Conservation (phyloP, 2,113 vertebrate species). For the Microcebus murinus region DNA sequence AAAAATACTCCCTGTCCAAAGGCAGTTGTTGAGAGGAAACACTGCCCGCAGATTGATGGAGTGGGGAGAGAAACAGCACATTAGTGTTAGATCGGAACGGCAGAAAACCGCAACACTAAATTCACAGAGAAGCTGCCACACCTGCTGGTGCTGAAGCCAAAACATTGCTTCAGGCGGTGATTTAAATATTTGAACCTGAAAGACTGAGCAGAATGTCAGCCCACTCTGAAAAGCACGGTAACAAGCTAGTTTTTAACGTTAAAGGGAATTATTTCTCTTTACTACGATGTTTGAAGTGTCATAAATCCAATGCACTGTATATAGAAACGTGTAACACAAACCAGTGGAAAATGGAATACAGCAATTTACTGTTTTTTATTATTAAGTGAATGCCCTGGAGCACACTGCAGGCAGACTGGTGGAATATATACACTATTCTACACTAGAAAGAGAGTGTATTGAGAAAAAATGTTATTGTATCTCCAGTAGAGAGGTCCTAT, state of each 20-base stretch:
- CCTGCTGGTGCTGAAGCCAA: accelerated
- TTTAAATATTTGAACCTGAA: constrained; percentile 40
- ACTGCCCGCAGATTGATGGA: constrained; percentile 68
- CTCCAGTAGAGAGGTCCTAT: neutral
- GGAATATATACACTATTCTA: neutral
- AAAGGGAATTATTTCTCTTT: constrained; percentile 55
- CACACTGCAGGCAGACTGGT: neutral
- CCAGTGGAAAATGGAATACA: neutral
- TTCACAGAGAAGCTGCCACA: neutral
- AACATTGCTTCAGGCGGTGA: neutral
- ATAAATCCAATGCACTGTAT: constrained; percentile 44
- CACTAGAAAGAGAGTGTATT: neutral
- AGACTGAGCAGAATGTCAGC: neutral
- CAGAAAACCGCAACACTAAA: neutral
- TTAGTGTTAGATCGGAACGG: neutral
- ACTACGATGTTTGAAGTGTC: neutral
- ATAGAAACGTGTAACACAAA: neutral
- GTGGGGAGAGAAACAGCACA: neutral
- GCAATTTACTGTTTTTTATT: constrained; percentile 43
- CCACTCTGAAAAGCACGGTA: neutral
- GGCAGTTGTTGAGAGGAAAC: constrained; percentile 85
- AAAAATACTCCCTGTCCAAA: constrained; percentile 88
- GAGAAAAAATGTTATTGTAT: constrained; percentile 27
- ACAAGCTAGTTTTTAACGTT: constrained; percentile 29
- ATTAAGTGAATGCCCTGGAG: constrained; percentile 28